These are phyloP conservation scores for Caracal caracal DNA, from an alignment of 2,113 vertebrate species.

Conservation along the genomic window DNA sequence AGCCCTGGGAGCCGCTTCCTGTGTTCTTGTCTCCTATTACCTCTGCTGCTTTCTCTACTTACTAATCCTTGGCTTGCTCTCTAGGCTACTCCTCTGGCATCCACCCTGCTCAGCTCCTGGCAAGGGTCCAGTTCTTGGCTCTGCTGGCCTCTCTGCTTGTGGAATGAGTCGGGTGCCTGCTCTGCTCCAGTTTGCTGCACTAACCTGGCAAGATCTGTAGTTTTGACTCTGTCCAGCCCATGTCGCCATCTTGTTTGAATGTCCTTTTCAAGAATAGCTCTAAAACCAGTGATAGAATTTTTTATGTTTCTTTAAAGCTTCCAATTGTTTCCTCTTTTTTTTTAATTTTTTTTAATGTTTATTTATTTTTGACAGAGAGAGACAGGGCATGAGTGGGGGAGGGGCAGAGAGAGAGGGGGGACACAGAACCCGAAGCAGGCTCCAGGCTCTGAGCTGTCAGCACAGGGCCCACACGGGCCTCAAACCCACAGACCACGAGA, in stretches of 20 bases:
- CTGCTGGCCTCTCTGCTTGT: not conserved
- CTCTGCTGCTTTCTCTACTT: constrained; percentile 20
- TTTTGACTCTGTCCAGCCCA: not conserved
- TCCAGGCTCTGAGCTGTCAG: no score
- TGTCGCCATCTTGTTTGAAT: not conserved
- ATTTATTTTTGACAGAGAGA: no score
- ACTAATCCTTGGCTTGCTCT: not conserved
- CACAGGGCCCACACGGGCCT: no score
- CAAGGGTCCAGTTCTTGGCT: constrained; percentile 17
- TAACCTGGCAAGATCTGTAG: not conserved
- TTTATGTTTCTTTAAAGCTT: not conserved
- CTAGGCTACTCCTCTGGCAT: not conserved
- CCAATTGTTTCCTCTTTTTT: not conserved
- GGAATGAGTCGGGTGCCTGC: not conserved
- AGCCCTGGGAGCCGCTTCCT: not conserved
- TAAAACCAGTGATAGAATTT: not conserved
- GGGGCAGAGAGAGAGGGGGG: no score
- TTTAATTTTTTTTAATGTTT: not conserved
- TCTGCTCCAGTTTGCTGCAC: constrained; percentile 23
- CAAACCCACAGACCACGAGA: no score
- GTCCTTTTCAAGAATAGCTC: not conserved
- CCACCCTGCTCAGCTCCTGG: not conserved
- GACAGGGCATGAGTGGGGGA: no score
- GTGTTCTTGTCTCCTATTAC: not conserved
- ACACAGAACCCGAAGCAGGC: no score